Base-by-base conservation (phyloP, 1,140 invertebrate species). In the Zaprionus ghesquierei region DNA sequence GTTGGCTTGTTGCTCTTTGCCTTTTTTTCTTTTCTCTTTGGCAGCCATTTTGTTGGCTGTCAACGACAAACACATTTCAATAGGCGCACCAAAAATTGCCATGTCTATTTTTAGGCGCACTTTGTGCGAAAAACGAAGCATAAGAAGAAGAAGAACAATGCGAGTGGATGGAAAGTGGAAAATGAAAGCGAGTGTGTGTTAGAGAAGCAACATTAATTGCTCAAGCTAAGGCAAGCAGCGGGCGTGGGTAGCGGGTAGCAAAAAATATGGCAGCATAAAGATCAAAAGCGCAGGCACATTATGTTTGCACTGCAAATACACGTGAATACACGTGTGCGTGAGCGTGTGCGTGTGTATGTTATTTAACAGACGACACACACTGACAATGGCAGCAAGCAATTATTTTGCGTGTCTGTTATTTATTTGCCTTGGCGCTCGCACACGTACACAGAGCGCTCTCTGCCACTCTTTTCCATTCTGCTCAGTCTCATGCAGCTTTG, bases 21-120 rank as follows among this genome's bases (percentile, higher is more conserved):
- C n/a, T n/a, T n/a, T n/a, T n/a, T n/a, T n/a, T n/a, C n/a, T n/a
- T n/a, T n/a, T n/a, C n/a, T n/a, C n/a, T 70, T 55, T 66, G 46
- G 55, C 51, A 44, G 59, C 44, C 66, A 69, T 74, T 74, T 74
- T 69, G 51, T 69, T 61, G 53, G 35, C 74, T 64, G 75, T 77
- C 68, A 65, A 29, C 35, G 35, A 44, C 64, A 76, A 87, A 72
- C 60, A n/a, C n/a, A 79, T 87, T 87, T 87, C 72, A 81, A 86
- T 86, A 82, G 79, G 70, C 58, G 65, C 82, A 70, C 75, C 35
- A 41, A 46, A n/a, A n/a, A 74, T 87, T 87, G 68, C 58, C 55
- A 74, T n/a, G 79, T 82, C 82, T 87, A 87, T 87, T 87, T 87
- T 82, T 66, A 81, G 82, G 61, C 69, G 61, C 69, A 50, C 64